These are phyloP conservation scores for Hydractinia echinata DNA, from an alignment of 30 jellyfish, hydroid and myxozoan species.

Conservation along the genomic window DNA sequence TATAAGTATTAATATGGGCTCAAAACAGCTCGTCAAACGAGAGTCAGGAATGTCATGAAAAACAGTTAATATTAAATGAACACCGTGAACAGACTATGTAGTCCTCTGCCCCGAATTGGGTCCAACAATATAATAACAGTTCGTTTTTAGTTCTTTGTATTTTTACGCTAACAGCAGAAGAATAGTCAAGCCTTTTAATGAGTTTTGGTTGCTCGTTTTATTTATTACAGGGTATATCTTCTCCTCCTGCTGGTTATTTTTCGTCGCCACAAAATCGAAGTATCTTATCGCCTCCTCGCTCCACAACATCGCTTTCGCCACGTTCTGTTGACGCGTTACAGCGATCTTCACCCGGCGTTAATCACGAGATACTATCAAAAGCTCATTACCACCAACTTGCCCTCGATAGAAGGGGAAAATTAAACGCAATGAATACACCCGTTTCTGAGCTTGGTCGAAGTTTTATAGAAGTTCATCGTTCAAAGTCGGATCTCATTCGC, in stretches of 20 bases:
- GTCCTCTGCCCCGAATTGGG: too few species aligned
- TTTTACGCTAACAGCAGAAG: too few species aligned
- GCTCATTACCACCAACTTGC: not conserved
- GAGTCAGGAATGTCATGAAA: too few species aligned
- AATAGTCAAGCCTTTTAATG: too few species aligned
- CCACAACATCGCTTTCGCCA: not conserved
- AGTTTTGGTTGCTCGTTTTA: too few species aligned
- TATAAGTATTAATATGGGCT: too few species aligned
- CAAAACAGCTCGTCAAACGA: too few species aligned
- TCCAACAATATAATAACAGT: too few species aligned
- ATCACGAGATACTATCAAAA: not conserved
- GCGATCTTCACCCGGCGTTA: not conserved
- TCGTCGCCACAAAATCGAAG: not conserved
- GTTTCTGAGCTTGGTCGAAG: not conserved
- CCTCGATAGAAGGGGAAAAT: not conserved
- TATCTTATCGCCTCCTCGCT: conserved; percentile 3
- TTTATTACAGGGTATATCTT: not conserved
- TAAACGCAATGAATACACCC: conserved; percentile 9
- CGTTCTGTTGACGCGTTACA: not conserved
- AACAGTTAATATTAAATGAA: too few species aligned
- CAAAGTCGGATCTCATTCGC: conserved; percentile 17
- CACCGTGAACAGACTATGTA: too few species aligned
- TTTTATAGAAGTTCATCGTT: not conserved
- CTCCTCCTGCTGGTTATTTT: conserved; percentile 4
- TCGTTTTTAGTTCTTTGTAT: too few species aligned